phyloP scores from a whole-genome alignment of 2,797 vertebrate species.

The Lepus oiostolus region DNA sequence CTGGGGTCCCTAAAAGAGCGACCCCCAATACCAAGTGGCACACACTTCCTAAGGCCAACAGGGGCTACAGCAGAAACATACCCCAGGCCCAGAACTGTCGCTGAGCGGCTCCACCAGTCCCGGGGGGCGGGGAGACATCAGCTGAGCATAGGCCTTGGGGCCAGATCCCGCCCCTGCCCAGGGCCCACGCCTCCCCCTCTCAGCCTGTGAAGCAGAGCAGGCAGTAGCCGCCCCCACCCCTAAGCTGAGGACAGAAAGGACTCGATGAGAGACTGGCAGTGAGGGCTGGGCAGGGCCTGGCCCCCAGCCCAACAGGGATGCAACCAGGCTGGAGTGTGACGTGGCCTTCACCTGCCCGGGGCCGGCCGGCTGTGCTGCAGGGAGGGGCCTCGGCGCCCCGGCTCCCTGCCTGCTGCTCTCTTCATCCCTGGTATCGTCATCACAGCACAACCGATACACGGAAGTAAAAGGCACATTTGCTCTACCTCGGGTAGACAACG shows the following conservation, averaged over 20 bases:
- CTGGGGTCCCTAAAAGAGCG: neutral
- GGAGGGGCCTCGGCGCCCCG: rapidly evolving
- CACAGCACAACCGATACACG: neutral
- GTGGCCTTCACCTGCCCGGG: neutral
- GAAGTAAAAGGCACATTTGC: neutral
- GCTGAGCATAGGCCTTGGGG: neutral
- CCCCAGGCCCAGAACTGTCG: no score
- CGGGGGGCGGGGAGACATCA: neutral
- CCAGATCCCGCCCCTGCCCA: neutral
- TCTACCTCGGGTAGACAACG: neutral
- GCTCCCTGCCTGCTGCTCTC: neutral
- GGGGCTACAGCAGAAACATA: neutral
- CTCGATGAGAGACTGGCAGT: neutral
- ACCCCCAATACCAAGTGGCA: neutral
- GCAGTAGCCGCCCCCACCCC: neutral
- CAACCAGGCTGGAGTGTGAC: neutral
- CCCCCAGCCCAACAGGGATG: rapidly evolving
- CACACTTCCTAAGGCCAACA: neutral
- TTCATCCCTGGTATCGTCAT: neutral
- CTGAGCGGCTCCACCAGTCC: rapidly evolving
- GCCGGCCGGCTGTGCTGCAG: no score
- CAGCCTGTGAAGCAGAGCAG: neutral
- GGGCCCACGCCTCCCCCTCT: neutral
- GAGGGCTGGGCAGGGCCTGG: neutral
- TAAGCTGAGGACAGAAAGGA: neutral